These are phyloP conservation scores for Coleophora deauratella DNA, from an alignment of 2,888 invertebrate species.

Conservation along the genomic window DNA sequence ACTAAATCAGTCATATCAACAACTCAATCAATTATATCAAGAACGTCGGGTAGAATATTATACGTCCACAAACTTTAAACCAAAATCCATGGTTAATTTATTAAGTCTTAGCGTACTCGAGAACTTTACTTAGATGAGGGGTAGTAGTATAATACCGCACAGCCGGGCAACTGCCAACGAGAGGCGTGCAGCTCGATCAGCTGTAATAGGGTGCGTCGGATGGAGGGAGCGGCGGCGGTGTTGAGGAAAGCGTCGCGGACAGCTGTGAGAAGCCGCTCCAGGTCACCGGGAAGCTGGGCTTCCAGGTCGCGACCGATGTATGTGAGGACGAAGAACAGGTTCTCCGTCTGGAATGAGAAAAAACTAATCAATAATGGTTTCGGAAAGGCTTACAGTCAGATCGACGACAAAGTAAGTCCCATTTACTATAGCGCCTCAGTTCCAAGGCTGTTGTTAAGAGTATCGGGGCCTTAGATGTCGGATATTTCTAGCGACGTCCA, in stretches of 20 bases:
- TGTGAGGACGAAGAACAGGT: constrained; percentile 90
- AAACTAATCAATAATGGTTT: neutral
- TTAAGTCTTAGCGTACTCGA: neutral
- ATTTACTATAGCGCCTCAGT: too few relatives aligned
- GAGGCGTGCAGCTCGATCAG: constrained; percentile 93
- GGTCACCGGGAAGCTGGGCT: constrained; percentile 83
- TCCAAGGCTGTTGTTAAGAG: too few relatives aligned
- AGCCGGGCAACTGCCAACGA: constrained; percentile 92
- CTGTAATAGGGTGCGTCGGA: constrained; percentile 89
- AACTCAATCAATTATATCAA: too few relatives aligned
- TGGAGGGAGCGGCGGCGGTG: constrained; percentile 81
- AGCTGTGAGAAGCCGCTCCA: constrained; percentile 84
- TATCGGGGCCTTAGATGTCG: too few relatives aligned
- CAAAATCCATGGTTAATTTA: neutral
- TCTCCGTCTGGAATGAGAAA: constrained; percentile 80
- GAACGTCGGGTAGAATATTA: neutral
- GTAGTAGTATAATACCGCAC: constrained; percentile 92
- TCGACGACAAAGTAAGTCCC: too few relatives aligned
- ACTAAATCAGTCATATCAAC: too few relatives aligned
- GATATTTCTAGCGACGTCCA: too few relatives aligned
- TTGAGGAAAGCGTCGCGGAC: constrained; percentile 91
- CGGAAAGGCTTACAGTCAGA: too few relatives aligned
- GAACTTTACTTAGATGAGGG: constrained; percentile 72
- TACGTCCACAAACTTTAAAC: neutral
- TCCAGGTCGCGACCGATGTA: constrained; percentile 92